A percentile compares a stretch with the other conserved stretches of the same genome.
These are phyloP conservation scores for Xenus cinereus DNA, from an alignment of 2,113 vertebrate genomes.

Conservation along the genomic window DNA sequence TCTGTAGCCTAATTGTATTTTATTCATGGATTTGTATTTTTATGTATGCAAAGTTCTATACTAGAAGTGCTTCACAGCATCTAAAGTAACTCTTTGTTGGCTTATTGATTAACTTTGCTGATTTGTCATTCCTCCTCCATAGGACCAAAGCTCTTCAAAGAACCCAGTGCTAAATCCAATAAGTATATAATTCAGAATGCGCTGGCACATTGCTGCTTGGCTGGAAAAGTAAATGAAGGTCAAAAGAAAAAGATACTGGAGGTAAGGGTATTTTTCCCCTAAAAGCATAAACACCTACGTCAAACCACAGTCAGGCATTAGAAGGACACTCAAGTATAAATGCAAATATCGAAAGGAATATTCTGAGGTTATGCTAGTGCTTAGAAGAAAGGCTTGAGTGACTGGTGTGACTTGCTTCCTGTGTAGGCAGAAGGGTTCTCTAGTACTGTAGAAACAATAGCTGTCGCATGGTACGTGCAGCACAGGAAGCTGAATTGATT, in stretches of 20 bases:
- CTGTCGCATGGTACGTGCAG: background rate
- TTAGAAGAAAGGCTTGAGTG: background rate
- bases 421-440: background rate
- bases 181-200: constrained; percentile 99
- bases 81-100: background rate
- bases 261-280: constrained; percentile 75
- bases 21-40: background rate
- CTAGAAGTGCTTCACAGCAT: background rate
- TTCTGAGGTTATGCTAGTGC: background rate
- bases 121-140: background rate
- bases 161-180: constrained; percentile 98
- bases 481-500: background rate
- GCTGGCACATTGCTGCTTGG: constrained; percentile 94
- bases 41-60: background rate
- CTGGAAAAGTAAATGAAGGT: constrained; percentile 97
- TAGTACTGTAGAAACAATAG: background rate
- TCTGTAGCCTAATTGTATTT: background rate
- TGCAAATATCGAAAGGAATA: background rate
- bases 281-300: background rate
- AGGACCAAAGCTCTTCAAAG: constrained; percentile 98
- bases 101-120: background rate
- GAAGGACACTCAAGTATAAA: background rate
- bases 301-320: background rate
- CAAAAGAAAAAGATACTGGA: constrained; percentile 98
- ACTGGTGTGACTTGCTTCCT: background rate